phyloP scores from a whole-genome alignment of 2,888 invertebrate species.

The Dryobotodes eremita region DNA sequence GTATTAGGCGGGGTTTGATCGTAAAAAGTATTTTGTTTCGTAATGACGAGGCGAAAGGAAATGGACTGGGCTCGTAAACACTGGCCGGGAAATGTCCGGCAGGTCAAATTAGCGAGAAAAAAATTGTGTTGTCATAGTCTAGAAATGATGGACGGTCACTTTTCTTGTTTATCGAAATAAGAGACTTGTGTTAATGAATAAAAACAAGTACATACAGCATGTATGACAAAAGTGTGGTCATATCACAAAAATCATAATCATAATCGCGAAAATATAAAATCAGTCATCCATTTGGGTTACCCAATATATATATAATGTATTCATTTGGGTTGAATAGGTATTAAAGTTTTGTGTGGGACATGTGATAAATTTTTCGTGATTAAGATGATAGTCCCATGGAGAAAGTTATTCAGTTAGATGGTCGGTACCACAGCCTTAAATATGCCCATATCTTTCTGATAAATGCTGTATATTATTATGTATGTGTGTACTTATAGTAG shows the following conservation, averaged over 20 bases:
- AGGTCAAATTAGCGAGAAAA: slow-evolving; percentile 52
- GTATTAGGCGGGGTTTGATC: neutral
- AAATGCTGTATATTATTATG: neutral
- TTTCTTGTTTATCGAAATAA: slow-evolving; percentile 14
- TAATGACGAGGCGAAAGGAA: slow-evolving; percentile 54
- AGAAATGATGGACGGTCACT: slow-evolving; percentile 25
- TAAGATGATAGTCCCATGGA: too few relatives aligned
- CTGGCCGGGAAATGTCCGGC: slow-evolving; percentile 41
- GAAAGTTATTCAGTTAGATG: too few relatives aligned
- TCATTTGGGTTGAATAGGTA: too few relatives aligned
- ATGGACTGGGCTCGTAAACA: slow-evolving; percentile 61
- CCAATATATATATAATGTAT: too few relatives aligned
- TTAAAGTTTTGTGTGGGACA: neutral
- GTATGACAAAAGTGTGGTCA: neutral
- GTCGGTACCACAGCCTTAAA: neutral
- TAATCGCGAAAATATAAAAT: too few relatives aligned
- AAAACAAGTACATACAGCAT: neutral
- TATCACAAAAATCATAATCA: too few relatives aligned
- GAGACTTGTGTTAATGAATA: neutral
- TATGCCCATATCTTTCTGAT: neutral
- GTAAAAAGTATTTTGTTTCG: slow-evolving; percentile 50
- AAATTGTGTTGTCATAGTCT: slow-evolving; percentile 54
- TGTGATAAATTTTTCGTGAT: too few relatives aligned
- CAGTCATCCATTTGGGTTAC: too few relatives aligned
- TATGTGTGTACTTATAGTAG: neutral